phyloP scores from a whole-genome alignment of 2,888 invertebrate genomes.

The Cephus runcator region DNA sequence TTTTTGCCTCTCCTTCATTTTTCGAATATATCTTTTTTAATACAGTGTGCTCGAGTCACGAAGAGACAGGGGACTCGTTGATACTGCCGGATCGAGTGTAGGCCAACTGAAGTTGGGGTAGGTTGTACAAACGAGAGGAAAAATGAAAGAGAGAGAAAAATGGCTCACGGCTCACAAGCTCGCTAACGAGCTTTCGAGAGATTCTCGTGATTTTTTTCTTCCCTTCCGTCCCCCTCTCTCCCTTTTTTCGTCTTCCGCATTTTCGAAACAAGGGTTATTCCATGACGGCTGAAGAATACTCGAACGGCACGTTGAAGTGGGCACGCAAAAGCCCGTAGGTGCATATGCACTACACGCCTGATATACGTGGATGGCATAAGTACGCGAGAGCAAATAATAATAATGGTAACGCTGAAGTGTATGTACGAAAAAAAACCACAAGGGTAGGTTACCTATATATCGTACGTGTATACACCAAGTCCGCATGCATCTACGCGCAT shows the following conservation, averaged over 20 bases:
- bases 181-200: constrained; percentile 59
- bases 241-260: constrained; percentile 13
- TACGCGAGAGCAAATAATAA: background rate
- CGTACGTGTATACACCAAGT: no score
- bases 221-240: constrained; percentile 7
- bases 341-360: no score
- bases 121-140: background rate
- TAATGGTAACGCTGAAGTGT: no score
- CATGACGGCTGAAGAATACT: constrained; percentile 41
- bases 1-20: constrained; percentile 5
- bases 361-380: background rate
- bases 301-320: constrained; percentile 24
- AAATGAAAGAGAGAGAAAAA: constrained; percentile 22
- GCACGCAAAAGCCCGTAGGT: no score
- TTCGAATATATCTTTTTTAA: no score
- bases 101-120: no score
- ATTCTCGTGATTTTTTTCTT: constrained; percentile 24
- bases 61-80: background rate
- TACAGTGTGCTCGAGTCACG: constrained; percentile 7
- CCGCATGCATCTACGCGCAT: no score
- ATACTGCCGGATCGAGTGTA: no score
- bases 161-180: constrained; percentile 32
- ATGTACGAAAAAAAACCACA: no score
- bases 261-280: constrained; percentile 29
- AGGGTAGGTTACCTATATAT: no score